Evolutionary conservation across 2,888 invertebrate genomes (phyloP), one percentile per base, ranked within the genome.

Genomic region (Polylopha cassiicola): DNA sequence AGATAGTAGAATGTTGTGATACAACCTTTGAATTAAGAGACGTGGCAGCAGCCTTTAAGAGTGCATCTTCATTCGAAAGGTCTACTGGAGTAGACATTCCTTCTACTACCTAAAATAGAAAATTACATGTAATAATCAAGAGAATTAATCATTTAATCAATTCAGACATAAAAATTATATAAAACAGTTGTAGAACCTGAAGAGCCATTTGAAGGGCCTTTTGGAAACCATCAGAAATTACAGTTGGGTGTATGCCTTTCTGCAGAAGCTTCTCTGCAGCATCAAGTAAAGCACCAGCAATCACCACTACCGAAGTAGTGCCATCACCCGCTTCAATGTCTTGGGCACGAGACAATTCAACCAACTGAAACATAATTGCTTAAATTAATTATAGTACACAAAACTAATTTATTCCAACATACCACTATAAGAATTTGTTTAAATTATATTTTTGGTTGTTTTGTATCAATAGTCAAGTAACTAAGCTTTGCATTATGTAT

Each of bases 261-360:
- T 91, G 89, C 15, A 99, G 80, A 7, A 99, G 87, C 65, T 96
- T 95, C 69, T 97, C 94, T 32, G 97, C 94, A 32, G 98, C 96
- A 78, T 99, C 98, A 36, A 99, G 85, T 31, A 99, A 78, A 49
- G 98, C 95, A 31, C 99, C 99, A 53, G 98, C 99, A 61, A 99
- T 91, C 3, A 99, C 95, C 5, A 99, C 99, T 37, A 99, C 99
- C 11, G 98, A 95, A 5, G 99, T 99, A 11, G 99, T 99, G 42
- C 99, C 99, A 87, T 99, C 99, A 28, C 99, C 99, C 58, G 99
- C 99, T 81, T 99, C 99, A 58, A 98, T 92, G 77, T 99, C 99
- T 86, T 99, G 99, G 9, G 99, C 99, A 63, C 97, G 94, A 1
- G 99, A 98, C 50, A 99, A 86, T 79, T 99, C 99, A 3, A 99